Evolutionary conservation across 2,797 vertebrate genomes (phyloP).

Genomic region (Siniperca undulata): DNA sequence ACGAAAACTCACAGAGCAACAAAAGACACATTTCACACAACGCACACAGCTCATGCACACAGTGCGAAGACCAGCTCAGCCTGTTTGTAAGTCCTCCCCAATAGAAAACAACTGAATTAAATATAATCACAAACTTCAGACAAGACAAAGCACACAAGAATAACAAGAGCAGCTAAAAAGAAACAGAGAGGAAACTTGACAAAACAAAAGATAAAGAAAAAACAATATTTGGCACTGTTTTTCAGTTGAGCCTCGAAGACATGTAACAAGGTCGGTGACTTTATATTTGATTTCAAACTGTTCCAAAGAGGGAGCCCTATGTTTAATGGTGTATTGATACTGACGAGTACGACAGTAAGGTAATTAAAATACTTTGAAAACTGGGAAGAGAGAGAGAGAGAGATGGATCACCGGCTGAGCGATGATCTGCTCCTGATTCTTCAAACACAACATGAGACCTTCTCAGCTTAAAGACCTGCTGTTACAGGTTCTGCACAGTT

Average conservation of each 20-base stretch:
- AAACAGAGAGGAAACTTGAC: not conserved
- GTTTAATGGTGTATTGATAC: not conserved
- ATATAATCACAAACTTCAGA: not conserved
- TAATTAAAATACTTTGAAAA: not conserved
- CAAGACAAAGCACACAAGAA: not conserved
- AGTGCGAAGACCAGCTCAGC: no score
- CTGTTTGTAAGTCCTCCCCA: no score
- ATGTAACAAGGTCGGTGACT: not conserved
- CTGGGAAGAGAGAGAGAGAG: not conserved
- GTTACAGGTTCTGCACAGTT: not conserved
- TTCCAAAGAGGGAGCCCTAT: no score
- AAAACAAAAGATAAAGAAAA: not conserved
- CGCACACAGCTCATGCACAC: no score
- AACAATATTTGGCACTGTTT: no score
- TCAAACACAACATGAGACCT: not conserved
- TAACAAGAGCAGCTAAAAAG: not conserved
- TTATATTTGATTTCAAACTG: not conserved
- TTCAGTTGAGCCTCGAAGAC: no score
- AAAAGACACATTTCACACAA: no score
- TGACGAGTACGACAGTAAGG: not conserved
- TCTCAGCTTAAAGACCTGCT: slow-evolving; percentile 10
- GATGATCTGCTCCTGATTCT: not conserved
- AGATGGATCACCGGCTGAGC: not conserved
- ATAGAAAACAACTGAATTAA: not conserved
- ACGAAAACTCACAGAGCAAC: no score